Base-by-base conservation (phyloP, 1,140 invertebrate species). In the Polypedilum vanderplanki region DNA sequence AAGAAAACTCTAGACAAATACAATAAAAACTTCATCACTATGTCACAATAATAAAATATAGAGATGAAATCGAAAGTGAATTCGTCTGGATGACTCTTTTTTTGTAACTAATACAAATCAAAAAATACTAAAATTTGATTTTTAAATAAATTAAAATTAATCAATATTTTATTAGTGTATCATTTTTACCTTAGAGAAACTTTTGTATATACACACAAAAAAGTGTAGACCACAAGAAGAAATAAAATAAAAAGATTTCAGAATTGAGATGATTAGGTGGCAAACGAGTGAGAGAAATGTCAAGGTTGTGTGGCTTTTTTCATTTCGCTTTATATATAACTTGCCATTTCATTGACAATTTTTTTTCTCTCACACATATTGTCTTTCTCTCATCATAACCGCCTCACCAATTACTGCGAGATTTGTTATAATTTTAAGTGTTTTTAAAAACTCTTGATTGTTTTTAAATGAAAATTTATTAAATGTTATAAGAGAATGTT, bases 331-430 rank as follows among this genome's bases (percentile, higher is more conserved):
- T n/a, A 4, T n/a, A 12, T 57, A n/a, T 57, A 57, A 57, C 46
- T 57, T 57, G 46, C 46, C 46, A 57, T 57, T 57, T 57, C 46
- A 57, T 57, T 57, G 46, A 57, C 46, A 57, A 57, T 57, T 57
- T 57, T 57, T 15, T 57, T 9, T 46, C 9, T 46, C 3, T 57
- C n/a, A n/a, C n/a, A n/a, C n/a, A n/a, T n/a, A n/a, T 57, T n/a
- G 9, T 57, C 46, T 57, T 57, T 15, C 46, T 57, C n/a, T 57
- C 46, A n/a, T 57, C 46, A n/a, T 15, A 1, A 57, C 10, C 10
- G 12, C 12, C n/a, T 46, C 41, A 15, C 46, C 12, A 33, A 57
- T 15, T 46, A 12, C 4, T 57, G n/a, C 12, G n/a, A n/a, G 46
- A 57, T n/a, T 57, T 57, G 3, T 57, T 57, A n/a, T 57, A n/a